A percentile compares a stretch with the other conserved stretches of the same genome.
Evolutionary conservation across 2,888 invertebrate genomes (phyloP).

Genomic region (Hedychridium roseum): DNA sequence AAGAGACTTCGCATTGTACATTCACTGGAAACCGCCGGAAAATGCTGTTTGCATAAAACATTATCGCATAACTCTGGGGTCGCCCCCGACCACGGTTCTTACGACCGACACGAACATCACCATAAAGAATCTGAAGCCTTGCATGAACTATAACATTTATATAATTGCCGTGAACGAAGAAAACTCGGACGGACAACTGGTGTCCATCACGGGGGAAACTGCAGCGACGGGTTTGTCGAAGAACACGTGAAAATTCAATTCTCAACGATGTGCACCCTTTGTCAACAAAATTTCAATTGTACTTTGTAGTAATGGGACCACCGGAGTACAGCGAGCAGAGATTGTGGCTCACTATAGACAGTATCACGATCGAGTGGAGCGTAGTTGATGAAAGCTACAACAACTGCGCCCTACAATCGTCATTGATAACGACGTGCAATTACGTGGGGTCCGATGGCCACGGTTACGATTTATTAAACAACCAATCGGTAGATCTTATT

Average conservation of each 20-base stretch:
- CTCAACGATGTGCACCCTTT: neutral
- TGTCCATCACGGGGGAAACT: constrained; percentile 1
- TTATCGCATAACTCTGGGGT: constrained; percentile 39
- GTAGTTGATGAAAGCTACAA: constrained; percentile 36
- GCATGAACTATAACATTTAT: constrained; percentile 36
- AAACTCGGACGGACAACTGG: constrained; percentile 19
- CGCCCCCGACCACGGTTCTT: neutral
- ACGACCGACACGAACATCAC: constrained; percentile 22
- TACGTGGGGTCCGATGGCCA: constrained; percentile 31
- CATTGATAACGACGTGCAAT: constrained; percentile 37
- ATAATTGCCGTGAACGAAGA: constrained; percentile 38
- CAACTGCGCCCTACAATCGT: constrained; percentile 37
- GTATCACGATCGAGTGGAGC: constrained; percentile 40
- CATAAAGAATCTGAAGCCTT: constrained; percentile 40
- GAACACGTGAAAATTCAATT: neutral
- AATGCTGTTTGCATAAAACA: constrained; percentile 39
- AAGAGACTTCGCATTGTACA: constrained; percentile 30
- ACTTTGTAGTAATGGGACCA: constrained; percentile 32
- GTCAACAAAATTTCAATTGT: constrained; percentile 1
- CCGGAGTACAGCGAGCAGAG: constrained; percentile 16
- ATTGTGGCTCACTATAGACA: constrained; percentile 12
- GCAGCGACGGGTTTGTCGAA: constrained; percentile 13
- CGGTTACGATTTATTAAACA: constrained; percentile 32
- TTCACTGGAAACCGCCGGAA: constrained; percentile 44
- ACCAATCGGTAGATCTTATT: constrained; percentile 3